Conservation (phyloP, 1,140 invertebrate genomes). For the Wiebesia pumilae region DNA sequence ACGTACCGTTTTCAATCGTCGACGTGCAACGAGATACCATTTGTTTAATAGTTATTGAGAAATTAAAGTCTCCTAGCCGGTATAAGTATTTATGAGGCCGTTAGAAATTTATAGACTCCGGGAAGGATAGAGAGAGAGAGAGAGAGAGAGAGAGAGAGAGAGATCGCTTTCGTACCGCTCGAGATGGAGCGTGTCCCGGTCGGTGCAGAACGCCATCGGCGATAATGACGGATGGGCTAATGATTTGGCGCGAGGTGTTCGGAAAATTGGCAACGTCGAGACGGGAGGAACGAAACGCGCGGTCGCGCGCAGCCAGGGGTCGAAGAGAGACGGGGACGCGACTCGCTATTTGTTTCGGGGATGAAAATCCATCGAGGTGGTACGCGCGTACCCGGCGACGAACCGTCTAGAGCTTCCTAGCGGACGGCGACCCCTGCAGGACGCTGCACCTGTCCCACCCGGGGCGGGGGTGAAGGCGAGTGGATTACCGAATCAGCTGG, state of each 20-base stretch:
- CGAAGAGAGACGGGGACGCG: conserved; percentile 47
- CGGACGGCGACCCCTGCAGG: conserved; percentile 63
- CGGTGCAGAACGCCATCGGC: background rate
- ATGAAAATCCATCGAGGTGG: conserved; percentile 66
- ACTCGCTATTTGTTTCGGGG: conserved; percentile 56
- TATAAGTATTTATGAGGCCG: background rate
- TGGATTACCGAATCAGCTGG: conserved; percentile 65
- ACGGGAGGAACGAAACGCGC: background rate
- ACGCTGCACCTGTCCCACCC: background rate
- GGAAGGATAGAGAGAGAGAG: too few species aligned
- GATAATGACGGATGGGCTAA: conserved; percentile 34
- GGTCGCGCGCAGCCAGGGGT: conserved; percentile 49
- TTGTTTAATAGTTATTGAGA: background rate
- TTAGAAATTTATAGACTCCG: background rate
- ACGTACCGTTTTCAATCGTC: background rate
- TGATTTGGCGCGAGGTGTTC: background rate
- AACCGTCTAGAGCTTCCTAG: conserved; percentile 62
- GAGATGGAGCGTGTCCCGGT: background rate
- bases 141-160: too few species aligned
- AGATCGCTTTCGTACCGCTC: too few species aligned
- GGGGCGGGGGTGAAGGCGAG: conserved; percentile 31
- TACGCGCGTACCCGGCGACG: conserved; percentile 57
- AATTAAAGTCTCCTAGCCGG: background rate
- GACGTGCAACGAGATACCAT: background rate
- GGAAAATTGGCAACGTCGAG: conserved; percentile 50